Evolutionary conservation across 1,140 invertebrate genomes (phyloP).

Genomic region (Calephelis nemesis): DNA sequence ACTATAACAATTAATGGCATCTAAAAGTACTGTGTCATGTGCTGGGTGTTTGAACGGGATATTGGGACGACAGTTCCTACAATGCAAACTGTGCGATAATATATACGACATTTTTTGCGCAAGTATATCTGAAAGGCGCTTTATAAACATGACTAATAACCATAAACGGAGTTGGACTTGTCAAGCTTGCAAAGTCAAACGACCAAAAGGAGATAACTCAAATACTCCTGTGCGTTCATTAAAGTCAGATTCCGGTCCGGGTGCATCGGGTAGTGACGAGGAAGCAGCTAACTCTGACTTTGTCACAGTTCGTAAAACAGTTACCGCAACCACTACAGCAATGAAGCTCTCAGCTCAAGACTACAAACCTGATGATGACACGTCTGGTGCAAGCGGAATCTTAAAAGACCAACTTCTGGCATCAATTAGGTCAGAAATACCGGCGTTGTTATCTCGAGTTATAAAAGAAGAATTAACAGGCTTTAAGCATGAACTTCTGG

Average conservation of each 20-base stretch:
- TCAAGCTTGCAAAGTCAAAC: too few species aligned
- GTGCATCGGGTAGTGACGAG: background rate
- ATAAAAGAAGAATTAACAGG: background rate
- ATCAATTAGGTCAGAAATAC: background rate
- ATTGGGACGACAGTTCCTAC: background rate
- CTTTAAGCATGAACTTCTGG: constrained; percentile 2
- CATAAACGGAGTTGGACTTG: background rate
- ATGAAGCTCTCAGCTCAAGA: too few species aligned
- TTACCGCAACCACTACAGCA: too few species aligned
- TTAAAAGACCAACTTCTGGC: background rate
- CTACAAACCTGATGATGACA: too few species aligned
- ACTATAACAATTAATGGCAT: background rate
- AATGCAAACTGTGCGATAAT: too few species aligned
- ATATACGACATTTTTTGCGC: too few species aligned
- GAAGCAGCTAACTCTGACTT: background rate
- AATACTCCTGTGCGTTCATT: background rate
- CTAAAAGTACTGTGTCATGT: too few species aligned
- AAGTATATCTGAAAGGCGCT: too few species aligned
- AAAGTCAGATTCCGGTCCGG: too few species aligned
- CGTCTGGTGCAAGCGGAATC: background rate
- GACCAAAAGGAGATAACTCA: background rate
- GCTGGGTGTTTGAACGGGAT: background rate
- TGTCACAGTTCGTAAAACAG: too few species aligned
- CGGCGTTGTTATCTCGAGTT: background rate
- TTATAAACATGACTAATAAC: background rate